Conservation (phyloP, 1,140 invertebrate species). For the Stegodyphus mimosarum region DNA sequence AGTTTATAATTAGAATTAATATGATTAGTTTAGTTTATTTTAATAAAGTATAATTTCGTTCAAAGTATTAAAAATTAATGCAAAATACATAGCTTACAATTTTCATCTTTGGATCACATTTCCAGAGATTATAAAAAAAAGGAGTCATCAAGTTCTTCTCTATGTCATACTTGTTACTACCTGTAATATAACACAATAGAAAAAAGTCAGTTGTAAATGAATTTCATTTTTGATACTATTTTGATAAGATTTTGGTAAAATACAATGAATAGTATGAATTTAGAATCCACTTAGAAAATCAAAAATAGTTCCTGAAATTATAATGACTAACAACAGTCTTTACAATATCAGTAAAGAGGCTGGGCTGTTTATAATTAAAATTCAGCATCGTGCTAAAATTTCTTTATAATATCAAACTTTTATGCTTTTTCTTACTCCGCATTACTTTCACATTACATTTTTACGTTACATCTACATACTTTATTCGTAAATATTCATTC, state of each 20-base stretch:
- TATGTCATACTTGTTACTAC: constrained; percentile 33
- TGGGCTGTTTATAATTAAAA: no score
- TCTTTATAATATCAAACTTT: no score
- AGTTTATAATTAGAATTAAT: neutral
- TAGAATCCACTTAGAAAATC: no score
- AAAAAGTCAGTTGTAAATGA: neutral
- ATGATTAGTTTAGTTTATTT: neutral
- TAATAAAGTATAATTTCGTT: no score
- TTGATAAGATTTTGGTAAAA: neutral
- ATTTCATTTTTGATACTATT: neutral
- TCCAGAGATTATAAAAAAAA: constrained; percentile 49
- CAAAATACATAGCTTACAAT: constrained; percentile 11
- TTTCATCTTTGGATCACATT: constrained; percentile 28
- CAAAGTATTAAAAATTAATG: neutral
- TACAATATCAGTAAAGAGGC: no score
- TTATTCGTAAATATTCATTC: no score
- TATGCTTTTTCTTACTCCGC: no score
- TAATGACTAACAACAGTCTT: no score
- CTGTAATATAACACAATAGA: neutral
- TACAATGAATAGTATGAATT: neutral
- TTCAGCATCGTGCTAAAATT: no score
- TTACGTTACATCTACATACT: no score
- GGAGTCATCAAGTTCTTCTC: constrained; percentile 54
- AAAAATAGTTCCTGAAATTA: no score
- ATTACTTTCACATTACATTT: no score